Evolutionary conservation across 2,888 invertebrate species (phyloP), one percentile per base, ranked within the genome.

Genomic region (Cheilosia scutellata): DNA sequence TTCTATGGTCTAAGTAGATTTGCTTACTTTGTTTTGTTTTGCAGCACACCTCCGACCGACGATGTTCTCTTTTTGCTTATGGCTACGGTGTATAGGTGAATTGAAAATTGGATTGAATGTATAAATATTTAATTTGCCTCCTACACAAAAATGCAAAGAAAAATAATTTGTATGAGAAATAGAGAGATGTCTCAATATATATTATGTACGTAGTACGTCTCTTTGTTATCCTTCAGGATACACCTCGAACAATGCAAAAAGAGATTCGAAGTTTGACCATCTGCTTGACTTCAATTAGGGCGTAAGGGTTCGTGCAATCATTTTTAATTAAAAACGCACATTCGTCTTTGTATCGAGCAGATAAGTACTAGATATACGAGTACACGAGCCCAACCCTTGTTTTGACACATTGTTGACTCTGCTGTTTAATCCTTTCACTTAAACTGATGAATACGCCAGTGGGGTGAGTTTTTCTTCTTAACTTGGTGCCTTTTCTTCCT

Each of bases 81-180:
- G 29, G 44, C 11, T 63, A 9, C 42, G 33, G 63, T 51, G 60
- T 70, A 27, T 42, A 70, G 68, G 84, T 74, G 65, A 37, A 79
- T 60, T 80, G 58, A 53, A 89, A 90, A 90, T 90, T 89, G 89
- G 89, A 91, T 91, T 91, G 91, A 91, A 91, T 91, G 90, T 90
- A 91, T 91, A 91, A 91, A 91, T 91, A 91, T 91, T 91, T 91
- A 91, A 91, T 91, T 90, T 88, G 84, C 89, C 88, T 89, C 88
- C 88, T 88, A 88, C 89, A 44, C 44, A 47, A 62, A 37, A 40
- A 65, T 89, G 88, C 89, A 31, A 55, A 37, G 33, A 25, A 49
- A 62, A 53, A n/a, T 27, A 65, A 77, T 82, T 86, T 82, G 82
- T 78, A 82, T 82, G 58, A 60, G 72, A 82, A 77, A 82, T 78